A percentile compares a stretch with the other conserved stretches of the same genome.
These are phyloP conservation scores for Acanthisitta chloris DNA, from an alignment of 2,113 vertebrate genomes.

Conservation along the genomic window DNA sequence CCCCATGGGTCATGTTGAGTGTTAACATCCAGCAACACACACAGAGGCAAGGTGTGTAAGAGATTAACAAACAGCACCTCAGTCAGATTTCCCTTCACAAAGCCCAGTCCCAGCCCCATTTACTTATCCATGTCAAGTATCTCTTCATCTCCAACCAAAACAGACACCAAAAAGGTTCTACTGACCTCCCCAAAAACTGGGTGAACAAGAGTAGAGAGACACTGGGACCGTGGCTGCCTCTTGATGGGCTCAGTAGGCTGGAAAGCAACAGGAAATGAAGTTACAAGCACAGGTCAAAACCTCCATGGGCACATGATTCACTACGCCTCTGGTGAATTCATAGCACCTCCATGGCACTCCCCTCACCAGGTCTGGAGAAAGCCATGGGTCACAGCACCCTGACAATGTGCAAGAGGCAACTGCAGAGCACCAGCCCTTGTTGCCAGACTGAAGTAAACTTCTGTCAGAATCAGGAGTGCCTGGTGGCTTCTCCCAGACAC, in stretches of 20 bases:
- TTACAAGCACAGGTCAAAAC: not conserved
- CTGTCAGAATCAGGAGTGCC: fast-evolving
- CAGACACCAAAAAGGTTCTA: not conserved
- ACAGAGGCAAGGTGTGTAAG: not conserved
- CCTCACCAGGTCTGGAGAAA: not conserved
- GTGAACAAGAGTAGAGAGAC: constrained; percentile 90
- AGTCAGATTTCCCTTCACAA: not conserved
- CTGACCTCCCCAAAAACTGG: constrained; percentile 96
- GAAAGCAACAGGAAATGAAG: not conserved
- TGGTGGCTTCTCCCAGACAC: not conserved
- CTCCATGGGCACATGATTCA: not conserved
- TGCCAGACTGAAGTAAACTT: not conserved
- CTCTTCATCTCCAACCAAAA: not conserved
- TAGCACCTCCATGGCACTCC: not conserved
- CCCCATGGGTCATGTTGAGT: fast-evolving
- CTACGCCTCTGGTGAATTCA: not conserved
- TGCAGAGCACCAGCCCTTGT: not conserved
- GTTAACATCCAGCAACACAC: not conserved
- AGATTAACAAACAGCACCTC: not conserved
- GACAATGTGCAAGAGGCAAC: not conserved
- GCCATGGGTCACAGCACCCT: not conserved
- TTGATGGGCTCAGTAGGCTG: constrained; percentile 84
- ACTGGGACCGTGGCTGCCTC: constrained; percentile 91
- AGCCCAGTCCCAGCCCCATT: not conserved
- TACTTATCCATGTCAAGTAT: not conserved